Conservation (phyloP, 2,113 vertebrate species). For the Pholis gunnellus region DNA sequence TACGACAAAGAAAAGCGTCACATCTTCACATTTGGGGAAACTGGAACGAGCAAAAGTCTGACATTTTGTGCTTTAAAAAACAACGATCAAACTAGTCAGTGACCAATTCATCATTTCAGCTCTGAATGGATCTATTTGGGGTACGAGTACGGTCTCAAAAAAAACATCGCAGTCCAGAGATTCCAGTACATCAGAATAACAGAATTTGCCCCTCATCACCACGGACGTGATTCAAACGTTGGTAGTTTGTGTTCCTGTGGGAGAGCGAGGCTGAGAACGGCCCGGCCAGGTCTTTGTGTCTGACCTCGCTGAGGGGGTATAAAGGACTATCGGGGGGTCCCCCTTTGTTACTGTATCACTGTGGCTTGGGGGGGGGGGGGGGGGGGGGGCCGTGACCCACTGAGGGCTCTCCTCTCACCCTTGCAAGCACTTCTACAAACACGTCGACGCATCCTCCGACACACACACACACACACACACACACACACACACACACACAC, state of each 20-base stretch:
- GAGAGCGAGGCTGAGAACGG: conserved; percentile 67
- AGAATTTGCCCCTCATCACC: not conserved
- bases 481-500: conserved; percentile 1
- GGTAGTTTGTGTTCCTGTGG: conserved; percentile 41
- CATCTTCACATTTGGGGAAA: not conserved
- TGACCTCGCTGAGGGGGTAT: conserved; percentile 70
- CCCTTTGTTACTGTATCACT: conserved; percentile 83
- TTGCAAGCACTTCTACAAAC: conserved; percentile 82
- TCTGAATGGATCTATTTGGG: not conserved
- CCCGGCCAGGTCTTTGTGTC: conserved; percentile 75
- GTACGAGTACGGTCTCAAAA: not conserved
- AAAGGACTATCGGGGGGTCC: conserved; percentile 67
- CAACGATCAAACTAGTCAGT: not conserved
- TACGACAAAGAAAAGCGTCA: not conserved
- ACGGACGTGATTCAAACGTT: not conserved
- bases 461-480: conserved; percentile 49
- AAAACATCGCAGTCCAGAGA: not conserved
- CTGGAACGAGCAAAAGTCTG: not conserved
- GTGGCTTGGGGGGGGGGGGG: conserved; percentile 66
- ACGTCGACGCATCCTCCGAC: conserved; percentile 56
- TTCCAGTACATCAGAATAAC: not conserved
- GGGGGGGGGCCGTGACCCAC: conserved; percentile 77
- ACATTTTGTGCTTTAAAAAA: not conserved
- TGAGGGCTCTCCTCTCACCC: conserved; percentile 79
- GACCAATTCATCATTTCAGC: not conserved